Evolutionary conservation across 2,113 vertebrate species (phyloP), one percentile per base, ranked within the genome.

Genomic region (Gymnorhina tibicen): DNA sequence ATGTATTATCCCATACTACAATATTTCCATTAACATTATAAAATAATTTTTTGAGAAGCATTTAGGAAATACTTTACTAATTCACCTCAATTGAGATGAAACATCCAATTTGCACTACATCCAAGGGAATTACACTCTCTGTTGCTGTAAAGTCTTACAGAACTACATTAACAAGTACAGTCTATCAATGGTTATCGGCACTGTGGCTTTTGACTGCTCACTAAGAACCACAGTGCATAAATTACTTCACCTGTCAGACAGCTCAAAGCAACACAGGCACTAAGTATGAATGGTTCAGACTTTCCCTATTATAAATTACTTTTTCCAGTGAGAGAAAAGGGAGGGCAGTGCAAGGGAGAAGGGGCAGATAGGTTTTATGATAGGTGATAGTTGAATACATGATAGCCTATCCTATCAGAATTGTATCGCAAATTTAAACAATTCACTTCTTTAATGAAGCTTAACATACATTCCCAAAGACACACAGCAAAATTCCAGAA

Each of bases 191-290:
- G 92, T 95, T 96, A 96, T 90, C 27, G 44, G 88, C 78, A 90
- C 88, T 87, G 83, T 96, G 94, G 92, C 86, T 96, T 97, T 93
- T 96, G 92, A 96, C 88, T 92, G 83, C 63, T 96, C 87, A 89
- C 88, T 93, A 90, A 91, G 92, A 93, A 85, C 88, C 90, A 95
- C 91, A 95, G 92, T 67, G 59, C 72, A 93, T 95, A 88, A 94
- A 96, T 94, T 95, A 95, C 81, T 88, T 82, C 89, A 96, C 95
- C 93, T 96, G 87, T 86, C 88, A 93, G n/a, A 81, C 82, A 87
- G 69, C 82, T 94, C 91, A 97, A 87, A 95, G 84, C 84, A 94
- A 95, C 42, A 83, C 44, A 95, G 52, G 88, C 76, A 95, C 86
- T 68, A 91, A 93, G 60, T 96, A 64, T 75, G 60, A 90, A 87